Conservation (phyloP, 2,888 invertebrate genomes). For the Amaurobius ferox region DNA sequence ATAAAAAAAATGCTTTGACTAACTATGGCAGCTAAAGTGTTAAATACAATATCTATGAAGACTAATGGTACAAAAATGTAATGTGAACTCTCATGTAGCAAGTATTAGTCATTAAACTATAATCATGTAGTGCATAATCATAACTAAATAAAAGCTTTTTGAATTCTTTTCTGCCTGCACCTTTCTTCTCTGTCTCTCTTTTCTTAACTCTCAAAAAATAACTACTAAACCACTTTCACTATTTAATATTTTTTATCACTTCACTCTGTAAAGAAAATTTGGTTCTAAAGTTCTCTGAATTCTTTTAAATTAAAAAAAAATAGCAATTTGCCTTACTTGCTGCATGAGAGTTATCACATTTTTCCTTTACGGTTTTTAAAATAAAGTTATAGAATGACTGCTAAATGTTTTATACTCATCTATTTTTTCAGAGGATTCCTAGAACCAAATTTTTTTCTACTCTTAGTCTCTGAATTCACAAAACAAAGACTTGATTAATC, state of each 20-base stretch:
- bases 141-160: constrained; percentile 47
- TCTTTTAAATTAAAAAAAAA: background rate
- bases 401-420: background rate
- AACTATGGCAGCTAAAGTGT: constrained; percentile 15
- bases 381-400: background rate
- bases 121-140: constrained; percentile 41
- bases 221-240: background rate
- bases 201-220: constrained; percentile 20
- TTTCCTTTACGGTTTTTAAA: no score
- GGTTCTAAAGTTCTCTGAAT: constrained; percentile 48
- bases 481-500: no score
- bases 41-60: background rate
- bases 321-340: constrained; percentile 22
- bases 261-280: constrained; percentile 43
- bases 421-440: background rate
- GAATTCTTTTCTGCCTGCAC: constrained; percentile 58
- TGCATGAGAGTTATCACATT: constrained; percentile 48
- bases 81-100: constrained; percentile 69
- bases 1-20: no score
- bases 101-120: constrained; percentile 39
- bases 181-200: constrained; percentile 50
- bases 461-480: no score
- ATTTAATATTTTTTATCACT: background rate
- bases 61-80: constrained; percentile 11
- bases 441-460: constrained; percentile 61